Evolutionary conservation across 2,888 invertebrate genomes (phyloP).

Genomic region (Oscheius sp.): DNA sequence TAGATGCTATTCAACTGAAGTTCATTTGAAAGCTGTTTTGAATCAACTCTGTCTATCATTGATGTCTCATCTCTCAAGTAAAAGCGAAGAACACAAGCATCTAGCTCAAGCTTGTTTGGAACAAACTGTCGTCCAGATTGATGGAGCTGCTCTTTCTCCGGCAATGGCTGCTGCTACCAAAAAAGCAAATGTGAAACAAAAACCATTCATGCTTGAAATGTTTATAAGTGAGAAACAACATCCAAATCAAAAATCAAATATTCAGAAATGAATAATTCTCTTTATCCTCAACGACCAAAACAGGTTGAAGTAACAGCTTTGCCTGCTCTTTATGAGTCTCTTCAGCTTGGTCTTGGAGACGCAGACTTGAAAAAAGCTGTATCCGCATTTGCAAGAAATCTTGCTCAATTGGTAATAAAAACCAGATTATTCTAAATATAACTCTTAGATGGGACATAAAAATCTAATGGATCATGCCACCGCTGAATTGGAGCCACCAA

Average conservation of each 20-base stretch:
- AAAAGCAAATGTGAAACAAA: constrained; percentile 53
- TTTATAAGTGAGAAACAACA: constrained; percentile 28
- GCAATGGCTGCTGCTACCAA: constrained; percentile 49
- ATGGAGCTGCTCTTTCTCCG: constrained; percentile 43
- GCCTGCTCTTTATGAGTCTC: constrained; percentile 47
- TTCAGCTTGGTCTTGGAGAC: constrained; percentile 40
- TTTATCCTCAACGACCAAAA: constrained; percentile 45
- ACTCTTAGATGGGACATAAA: constrained; percentile 43
- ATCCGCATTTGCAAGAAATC: constrained; percentile 31
- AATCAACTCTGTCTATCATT: constrained; percentile 49
- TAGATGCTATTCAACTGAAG: constrained; percentile 52
- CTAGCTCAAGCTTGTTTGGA: constrained; percentile 43
- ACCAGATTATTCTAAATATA: background rate
- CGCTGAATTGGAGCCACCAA: constrained; percentile 43
- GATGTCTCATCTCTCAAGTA: constrained; percentile 50
- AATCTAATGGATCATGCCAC: constrained; percentile 41
- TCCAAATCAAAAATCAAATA: background rate
- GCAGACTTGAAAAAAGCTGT: constrained; percentile 48
- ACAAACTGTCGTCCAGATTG: constrained; percentile 45
- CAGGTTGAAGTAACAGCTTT: constrained; percentile 53
- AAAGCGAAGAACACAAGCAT: constrained; percentile 54
- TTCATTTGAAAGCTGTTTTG: constrained; percentile 49
- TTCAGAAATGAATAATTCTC: constrained; percentile 44
- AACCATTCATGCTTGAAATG: constrained; percentile 40
- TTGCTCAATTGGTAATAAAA: constrained; percentile 41